These are phyloP conservation scores for Whitmania pigra DNA, from an alignment of 1,140 invertebrate species.

Conservation along the genomic window DNA sequence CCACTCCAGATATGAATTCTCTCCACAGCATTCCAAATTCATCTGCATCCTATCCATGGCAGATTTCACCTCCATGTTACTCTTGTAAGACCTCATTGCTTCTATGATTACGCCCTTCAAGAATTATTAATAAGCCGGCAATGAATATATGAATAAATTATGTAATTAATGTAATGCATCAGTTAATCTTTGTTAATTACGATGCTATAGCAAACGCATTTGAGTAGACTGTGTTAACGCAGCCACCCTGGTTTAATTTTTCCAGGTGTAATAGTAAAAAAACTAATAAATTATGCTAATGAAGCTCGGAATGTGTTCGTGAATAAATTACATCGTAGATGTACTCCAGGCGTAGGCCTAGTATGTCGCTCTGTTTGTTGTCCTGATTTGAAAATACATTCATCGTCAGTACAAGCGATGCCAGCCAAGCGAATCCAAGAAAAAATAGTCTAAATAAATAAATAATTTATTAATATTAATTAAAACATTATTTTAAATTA, in stretches of 20 bases:
- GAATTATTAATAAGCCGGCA: too few relatives aligned
- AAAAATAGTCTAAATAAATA: neutral
- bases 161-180: too few relatives aligned
- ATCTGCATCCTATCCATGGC: slow-evolving; percentile 4
- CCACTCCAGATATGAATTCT: neutral
- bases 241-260: too few relatives aligned
- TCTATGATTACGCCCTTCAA: neutral
- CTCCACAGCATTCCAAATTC: slow-evolving; percentile 10
- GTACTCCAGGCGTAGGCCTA: neutral
- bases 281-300: neutral
- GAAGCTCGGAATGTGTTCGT: neutral
- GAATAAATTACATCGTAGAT: neutral
- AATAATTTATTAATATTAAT: neutral
- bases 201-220: too few relatives aligned
- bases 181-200: too few relatives aligned
- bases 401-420: neutral
- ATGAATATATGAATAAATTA: too few relatives aligned
- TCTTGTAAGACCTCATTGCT: neutral
- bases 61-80: neutral
- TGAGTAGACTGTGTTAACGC: too few relatives aligned
- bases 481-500: too few relatives aligned
- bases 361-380: neutral
- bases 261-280: too few relatives aligned
- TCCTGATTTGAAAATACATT: neutral
- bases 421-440: neutral